Evolutionary conservation across 2,113 vertebrate genomes (phyloP), one percentile per base, ranked within the genome.

Genomic region (Grallaria varia): DNA sequence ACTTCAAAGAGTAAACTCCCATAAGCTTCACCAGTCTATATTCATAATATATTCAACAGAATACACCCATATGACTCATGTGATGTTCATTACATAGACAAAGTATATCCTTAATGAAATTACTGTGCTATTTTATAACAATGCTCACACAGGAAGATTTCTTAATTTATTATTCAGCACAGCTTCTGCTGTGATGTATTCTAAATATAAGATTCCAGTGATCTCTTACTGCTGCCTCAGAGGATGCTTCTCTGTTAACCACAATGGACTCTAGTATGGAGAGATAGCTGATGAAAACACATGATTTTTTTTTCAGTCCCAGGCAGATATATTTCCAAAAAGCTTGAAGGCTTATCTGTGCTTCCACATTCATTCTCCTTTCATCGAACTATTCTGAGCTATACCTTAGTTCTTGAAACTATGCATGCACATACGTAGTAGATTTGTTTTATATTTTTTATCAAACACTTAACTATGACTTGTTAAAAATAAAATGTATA

Each of bases 321-420:
- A 0, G 0, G 42, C 8, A 44, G 31, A 31, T 21, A 30, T 0
- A 0, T 56, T 67, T 84, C n/a, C 2, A 30, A 53, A 88, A 90
- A 24, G 16, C 28, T 45, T 79, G 62, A 79, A 90, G 47, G 6
- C 6, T 50, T 62, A 20, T 28, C 7, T 56, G 8, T 27, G 15
- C 23, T 72, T 72, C 3, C 7, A 64, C 6, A n/a, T 73, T 64
- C 3, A 47, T 42, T 79, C 12, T 59, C 18, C 12, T 88, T 80
- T 47, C 62, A 72, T 0, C 50, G 6, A 23, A 79, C 16, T 39
- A 9, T 45, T 78, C 4, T 63, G 45, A 67, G 50, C 6, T 33
- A 8, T 30, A 60, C 4, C 52, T 76, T 12, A 74, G 19, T 55
- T 30, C 7, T 53, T 18, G 28, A 62, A 73, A 5, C 4, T 67